These are phyloP conservation scores for Neopipo cinnamomea DNA, from an alignment of 2,113 vertebrate species.

Conservation along the genomic window DNA sequence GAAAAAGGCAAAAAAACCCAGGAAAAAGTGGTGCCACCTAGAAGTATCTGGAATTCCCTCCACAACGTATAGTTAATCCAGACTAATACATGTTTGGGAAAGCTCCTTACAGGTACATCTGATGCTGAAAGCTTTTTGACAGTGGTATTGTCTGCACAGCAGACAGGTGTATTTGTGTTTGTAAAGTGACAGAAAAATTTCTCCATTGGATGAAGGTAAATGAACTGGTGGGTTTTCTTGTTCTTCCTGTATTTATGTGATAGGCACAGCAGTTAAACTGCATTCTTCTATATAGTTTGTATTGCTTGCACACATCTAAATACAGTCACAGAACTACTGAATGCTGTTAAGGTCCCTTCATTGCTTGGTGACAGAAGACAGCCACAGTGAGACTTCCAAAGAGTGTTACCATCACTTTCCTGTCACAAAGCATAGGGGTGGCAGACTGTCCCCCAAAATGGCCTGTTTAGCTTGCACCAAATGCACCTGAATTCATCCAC, in stretches of 20 bases:
- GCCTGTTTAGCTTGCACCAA: slow-evolving; percentile 63
- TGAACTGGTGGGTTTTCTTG: not conserved
- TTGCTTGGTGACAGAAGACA: slow-evolving; percentile 60
- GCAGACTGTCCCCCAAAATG: slow-evolving; percentile 71
- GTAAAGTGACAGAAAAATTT: not conserved
- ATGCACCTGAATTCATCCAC: slow-evolving; percentile 26
- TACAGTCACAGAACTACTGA: not conserved
- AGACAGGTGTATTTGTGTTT: not conserved
- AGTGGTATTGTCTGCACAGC: not conserved
- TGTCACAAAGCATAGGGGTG: slow-evolving; percentile 67
- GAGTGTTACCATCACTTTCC: slow-evolving; percentile 71
- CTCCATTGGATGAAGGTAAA: not conserved
- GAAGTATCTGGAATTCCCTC: not conserved
- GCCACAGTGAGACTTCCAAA: slow-evolving; percentile 74
- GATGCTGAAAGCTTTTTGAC: not conserved
- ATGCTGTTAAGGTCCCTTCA: slow-evolving; percentile 65
- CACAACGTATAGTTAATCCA: not conserved
- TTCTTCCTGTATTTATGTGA: not conserved
- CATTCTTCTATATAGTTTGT: not conserved
- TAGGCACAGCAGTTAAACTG: not conserved
- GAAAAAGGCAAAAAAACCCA: accelerated
- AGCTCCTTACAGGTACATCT: not conserved
- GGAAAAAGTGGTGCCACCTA: not conserved
- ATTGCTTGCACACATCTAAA: slow-evolving; percentile 14
- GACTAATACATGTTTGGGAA: not conserved